Conservation (phyloP, 1,140 invertebrate genomes). For the Drosophila persimilis region DNA sequence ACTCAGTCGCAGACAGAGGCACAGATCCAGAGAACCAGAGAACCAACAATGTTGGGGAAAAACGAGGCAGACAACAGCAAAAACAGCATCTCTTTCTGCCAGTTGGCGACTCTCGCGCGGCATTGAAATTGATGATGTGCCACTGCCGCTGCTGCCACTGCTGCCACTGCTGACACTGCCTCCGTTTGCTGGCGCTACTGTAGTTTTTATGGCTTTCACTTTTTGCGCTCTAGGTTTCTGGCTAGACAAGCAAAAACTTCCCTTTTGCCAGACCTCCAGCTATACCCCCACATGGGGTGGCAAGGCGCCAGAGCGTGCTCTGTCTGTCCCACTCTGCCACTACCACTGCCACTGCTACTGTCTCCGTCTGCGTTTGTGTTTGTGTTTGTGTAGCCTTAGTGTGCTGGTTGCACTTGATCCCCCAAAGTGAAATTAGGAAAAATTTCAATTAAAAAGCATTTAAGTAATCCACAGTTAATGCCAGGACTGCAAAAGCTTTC, state of each 20-base stretch:
- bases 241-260: conserved; percentile 76
- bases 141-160: conserved; percentile 13
- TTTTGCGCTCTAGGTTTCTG: conserved; percentile 65
- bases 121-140: conserved; percentile 79
- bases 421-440: conserved; percentile 80
- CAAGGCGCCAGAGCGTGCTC: conserved; percentile 73
- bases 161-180: conserved; percentile 21
- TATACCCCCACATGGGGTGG: conserved; percentile 38
- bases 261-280: conserved; percentile 41
- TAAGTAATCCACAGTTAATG: conserved; percentile 80
- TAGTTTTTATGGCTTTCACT: conserved; percentile 79
- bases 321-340: conserved; percentile 19
- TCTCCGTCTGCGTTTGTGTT: conserved; percentile 22
- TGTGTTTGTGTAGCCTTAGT: conserved; percentile 64
- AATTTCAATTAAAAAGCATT: conserved; percentile 82
- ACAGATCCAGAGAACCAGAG: conserved; percentile 8
- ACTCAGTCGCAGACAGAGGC: conserved; percentile 21
- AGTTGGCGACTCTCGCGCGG: conserved; percentile 62
- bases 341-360: conserved; percentile 2
- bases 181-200: conserved; percentile 43
- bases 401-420: conserved; percentile 76
- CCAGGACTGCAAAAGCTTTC: conserved; percentile 56
- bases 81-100: conserved; percentile 19
- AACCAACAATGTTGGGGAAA: conserved; percentile 36
- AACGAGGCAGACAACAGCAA: conserved; percentile 55